Base-by-base conservation (phyloP, 2,113 vertebrate genomes). In the Calyptommatus sinebrachiatus region DNA sequence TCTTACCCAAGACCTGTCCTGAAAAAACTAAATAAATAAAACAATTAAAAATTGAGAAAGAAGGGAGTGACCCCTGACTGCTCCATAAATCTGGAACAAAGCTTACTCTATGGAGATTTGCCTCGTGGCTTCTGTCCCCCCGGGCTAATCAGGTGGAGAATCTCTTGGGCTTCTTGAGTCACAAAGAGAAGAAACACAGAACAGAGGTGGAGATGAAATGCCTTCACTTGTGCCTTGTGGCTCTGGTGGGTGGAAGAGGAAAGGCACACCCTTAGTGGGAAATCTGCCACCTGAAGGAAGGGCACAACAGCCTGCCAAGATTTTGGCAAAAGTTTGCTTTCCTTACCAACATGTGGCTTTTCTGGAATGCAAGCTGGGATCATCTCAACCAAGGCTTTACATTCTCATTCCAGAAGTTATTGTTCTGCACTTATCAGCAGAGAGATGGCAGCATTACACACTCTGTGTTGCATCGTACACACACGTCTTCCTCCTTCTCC, bases 251-350 rank as follows among this genome's bases (percentile, higher is more conserved):
- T 11, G 75, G 75, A 67, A 76, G 63, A 46, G 7, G 28, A 29
- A 28, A 88, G 82, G 46, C 83, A 69, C 77, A 77, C 78, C 88
- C 82, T 61, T 73, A 77, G 35, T 22, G 71, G 76, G 81, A 78
- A 85, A 60, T 78, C 76, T 76, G 82, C 67, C 80, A 73, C 82
- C 78, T 60, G 62, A 20, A 77, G 83, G 71, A 60, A 82, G 22
- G 76, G 71, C 7, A 29, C 41, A 29, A 14, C 65, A 66, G 65
- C 22, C 60, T 22, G 12, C 72, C 67, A 60, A 67, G 63, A 60
- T 26, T 70, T 80, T 80, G 14, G 65, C 46, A 41, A 89, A 78
- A 71, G 29, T 29, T 74, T 46, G 16, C 1, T 62, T 82, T 67
- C 78, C 78, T 50, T 63, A 74, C 71, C 73, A 50, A 11, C 66